Conservation (phyloP, 2,888 invertebrate genomes). For the Rugalucina vietnamica region DNA sequence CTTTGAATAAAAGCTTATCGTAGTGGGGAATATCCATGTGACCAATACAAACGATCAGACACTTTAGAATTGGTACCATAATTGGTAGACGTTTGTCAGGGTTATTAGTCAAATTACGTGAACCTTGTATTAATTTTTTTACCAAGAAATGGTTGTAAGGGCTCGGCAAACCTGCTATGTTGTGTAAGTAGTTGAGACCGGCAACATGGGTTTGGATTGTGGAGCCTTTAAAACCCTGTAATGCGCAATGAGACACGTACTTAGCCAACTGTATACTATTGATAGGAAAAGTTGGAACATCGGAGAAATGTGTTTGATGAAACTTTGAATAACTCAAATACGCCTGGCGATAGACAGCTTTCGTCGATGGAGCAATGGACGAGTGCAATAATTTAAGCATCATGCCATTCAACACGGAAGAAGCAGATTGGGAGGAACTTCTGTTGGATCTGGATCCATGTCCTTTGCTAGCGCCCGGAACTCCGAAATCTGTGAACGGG, state of each 20-base stretch:
- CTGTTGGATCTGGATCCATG: slow-evolving; percentile 14
- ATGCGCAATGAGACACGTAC: slow-evolving; percentile 22
- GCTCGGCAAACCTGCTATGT: background rate
- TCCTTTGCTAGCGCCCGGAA: slow-evolving; percentile 28
- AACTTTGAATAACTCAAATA: slow-evolving; percentile 12
- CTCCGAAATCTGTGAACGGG: slow-evolving; percentile 50
- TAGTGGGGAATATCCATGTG: background rate
- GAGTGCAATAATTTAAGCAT: slow-evolving; percentile 13
- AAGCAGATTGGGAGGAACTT: slow-evolving; percentile 19
- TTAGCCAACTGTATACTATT: slow-evolving; percentile 18
- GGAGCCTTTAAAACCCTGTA: slow-evolving; percentile 9
- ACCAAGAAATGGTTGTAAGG: slow-evolving; percentile 22
- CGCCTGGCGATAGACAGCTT: slow-evolving; percentile 26
- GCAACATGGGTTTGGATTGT: slow-evolving; percentile 30
- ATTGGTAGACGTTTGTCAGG: slow-evolving; percentile 36
- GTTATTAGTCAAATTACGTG: background rate
- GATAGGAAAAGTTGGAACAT: background rate
- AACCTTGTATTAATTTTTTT: slow-evolving; percentile 34
- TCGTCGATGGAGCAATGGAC: slow-evolving; percentile 25
- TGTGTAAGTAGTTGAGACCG: slow-evolving; percentile 35
- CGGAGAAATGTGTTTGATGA: background rate
- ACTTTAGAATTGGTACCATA: background rate
- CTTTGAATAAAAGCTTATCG: background rate
- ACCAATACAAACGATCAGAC: background rate
- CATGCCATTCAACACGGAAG: background rate